Conservation (phyloP, 1,140 invertebrate genomes). For the Thaumetopoea pityocampa region DNA sequence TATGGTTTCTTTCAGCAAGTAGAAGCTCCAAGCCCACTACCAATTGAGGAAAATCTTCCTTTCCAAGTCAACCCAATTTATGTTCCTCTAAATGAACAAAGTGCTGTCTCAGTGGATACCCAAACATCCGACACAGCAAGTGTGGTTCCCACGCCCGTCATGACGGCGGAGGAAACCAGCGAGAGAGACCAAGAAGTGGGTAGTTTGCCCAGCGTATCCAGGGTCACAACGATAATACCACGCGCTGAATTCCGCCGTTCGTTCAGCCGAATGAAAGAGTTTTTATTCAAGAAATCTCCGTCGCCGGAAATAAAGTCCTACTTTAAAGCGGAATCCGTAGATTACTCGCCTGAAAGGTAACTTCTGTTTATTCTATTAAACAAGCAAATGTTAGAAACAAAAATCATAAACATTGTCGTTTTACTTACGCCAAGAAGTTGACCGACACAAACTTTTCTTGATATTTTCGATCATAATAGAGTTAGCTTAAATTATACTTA, state of each 20-base stretch:
- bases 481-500: no score
- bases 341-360: conserved; percentile 31
- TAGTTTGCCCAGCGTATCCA: conserved; percentile 16
- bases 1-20: conserved; percentile 19
- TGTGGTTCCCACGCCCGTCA: background rate
- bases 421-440: background rate
- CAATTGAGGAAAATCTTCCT: background rate
- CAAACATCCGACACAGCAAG: conserved; percentile 5
- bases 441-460: no score
- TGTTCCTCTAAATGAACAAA: background rate
- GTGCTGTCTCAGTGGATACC: conserved; percentile 2
- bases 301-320: conserved; percentile 4
- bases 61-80: background rate
- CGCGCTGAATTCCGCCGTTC: conserved; percentile 39
- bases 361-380: background rate
- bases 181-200: conserved; percentile 21
- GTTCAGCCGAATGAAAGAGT: conserved; percentile 41
- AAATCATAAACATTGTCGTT: no score
- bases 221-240: conserved; percentile 27
- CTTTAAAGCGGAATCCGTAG: conserved; percentile 25
- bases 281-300: conserved; percentile 29
- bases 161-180: conserved; percentile 12
- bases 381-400: no score
- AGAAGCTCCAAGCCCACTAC: conserved; percentile 13
- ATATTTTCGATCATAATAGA: no score